Base-by-base conservation (phyloP, 2,797 vertebrate genomes). In the Chromobotia macracanthus region DNA sequence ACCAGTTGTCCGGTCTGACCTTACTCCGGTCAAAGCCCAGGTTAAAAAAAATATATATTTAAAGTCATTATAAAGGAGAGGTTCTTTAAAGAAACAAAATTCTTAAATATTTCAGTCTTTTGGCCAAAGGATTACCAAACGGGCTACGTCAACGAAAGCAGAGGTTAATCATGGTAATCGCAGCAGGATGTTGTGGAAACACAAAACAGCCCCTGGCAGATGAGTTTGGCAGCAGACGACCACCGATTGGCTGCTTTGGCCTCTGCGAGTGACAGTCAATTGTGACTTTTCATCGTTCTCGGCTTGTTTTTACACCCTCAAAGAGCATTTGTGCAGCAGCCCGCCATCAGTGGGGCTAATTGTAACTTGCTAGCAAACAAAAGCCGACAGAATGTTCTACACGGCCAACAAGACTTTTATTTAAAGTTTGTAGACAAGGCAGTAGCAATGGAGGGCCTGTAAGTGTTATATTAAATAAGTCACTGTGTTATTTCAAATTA, bases 201-300 rank as follows among this genome's bases (percentile, higher is more conserved):
- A 63, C 9, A 53, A 51, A 69, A 56, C 67, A 31, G 5, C 28
- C 6, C 5, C 13, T 38, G 51, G 8, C 1, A 23, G 56, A 60
- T 6, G 56, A 6, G 56, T 73, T 46, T 41, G n/a, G 11, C 4
- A 2, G 19, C 13, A 13, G 61, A 21, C 3, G 1, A 55, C 15
- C 48, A 19, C 1, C 0, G 50, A 12, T 44, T 35, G 1, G 31
- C 11, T 10, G 2, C 12, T 18, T 7, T 48, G 21, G 3, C 35
- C 35, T 67, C 28, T 38, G 28, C 9, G 35, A 56, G 35, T 58
- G 64, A 67, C 50, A 76, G 16, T 58, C 64, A 56, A 6, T 31
- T 21, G 74, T 66, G 63, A 16, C 35, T 65, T 58, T 38, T 68
- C 51, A n/a, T 21, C 41, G n/a, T 77, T 28, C 53, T 31, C 38